Evolutionary conservation across 2,113 vertebrate genomes (phyloP).

Genomic region (Meleagris gallopavo): DNA sequence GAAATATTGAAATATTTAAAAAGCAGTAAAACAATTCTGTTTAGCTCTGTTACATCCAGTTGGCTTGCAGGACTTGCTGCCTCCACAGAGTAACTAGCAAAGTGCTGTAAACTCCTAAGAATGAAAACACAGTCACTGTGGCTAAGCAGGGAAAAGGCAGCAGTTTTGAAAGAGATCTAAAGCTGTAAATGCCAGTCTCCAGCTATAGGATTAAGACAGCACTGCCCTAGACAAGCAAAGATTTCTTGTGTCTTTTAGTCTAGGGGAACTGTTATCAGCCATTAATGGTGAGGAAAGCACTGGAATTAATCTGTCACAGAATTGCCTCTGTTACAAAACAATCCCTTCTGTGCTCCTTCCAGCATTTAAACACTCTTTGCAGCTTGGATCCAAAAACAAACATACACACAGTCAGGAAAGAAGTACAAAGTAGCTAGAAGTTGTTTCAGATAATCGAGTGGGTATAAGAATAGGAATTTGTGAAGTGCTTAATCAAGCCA

Average conservation of each 20-base stretch:
- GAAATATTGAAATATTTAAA: neutral
- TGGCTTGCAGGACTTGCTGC: neutral
- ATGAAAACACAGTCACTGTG: accelerated
- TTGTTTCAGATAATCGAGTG: neutral
- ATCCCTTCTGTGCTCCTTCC: neutral
- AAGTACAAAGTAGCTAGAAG: neutral
- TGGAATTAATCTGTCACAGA: neutral
- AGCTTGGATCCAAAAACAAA: neutral
- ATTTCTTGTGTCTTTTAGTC: neutral
- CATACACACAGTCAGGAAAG: neutral
- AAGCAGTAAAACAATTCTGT: neutral
- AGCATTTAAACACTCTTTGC: accelerated
- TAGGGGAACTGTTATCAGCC: neutral
- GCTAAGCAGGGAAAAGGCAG: neutral
- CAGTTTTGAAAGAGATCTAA: neutral
- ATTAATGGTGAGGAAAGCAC: neutral
- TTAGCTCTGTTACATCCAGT: neutral
- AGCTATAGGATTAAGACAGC: neutral
- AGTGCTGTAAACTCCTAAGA: neutral
- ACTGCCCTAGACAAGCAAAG: accelerated
- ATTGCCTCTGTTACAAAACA: neutral
- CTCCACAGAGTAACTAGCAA: neutral
- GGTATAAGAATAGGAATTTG: neutral
- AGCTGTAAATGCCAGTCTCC: neutral
- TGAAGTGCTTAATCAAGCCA: neutral